A percentile compares a stretch with the other conserved stretches of the same genome.
These are phyloP conservation scores for Notolabrus celidotus DNA, from an alignment of 2,797 vertebrate genomes.

Conservation along the genomic window DNA sequence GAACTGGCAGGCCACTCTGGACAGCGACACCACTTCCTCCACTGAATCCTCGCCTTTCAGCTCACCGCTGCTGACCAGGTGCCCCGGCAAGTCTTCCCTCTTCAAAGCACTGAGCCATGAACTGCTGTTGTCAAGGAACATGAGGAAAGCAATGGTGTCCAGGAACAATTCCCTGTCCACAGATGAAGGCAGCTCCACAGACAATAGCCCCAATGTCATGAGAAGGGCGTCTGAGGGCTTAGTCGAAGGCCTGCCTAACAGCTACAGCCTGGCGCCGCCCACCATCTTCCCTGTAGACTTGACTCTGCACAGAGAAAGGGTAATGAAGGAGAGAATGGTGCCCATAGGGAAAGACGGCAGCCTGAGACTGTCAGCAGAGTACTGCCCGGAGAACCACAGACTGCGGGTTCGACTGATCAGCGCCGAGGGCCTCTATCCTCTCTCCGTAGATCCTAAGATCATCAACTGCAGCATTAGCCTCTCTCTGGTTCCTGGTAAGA, in stretches of 20 bases:
- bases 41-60: slow-evolving; percentile 88
- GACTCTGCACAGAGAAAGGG: slow-evolving; percentile 81
- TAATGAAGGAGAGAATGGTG: slow-evolving; percentile 82
- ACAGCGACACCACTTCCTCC: slow-evolving; percentile 90
- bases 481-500: slow-evolving; percentile 86
- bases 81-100: slow-evolving; percentile 79
- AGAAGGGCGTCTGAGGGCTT: slow-evolving; percentile 87
- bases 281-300: slow-evolving; percentile 85
- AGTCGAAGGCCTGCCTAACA: slow-evolving; percentile 68
- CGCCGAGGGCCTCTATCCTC: slow-evolving; percentile 86
- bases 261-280: slow-evolving; percentile 81
- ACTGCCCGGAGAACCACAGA: slow-evolving; percentile 86
- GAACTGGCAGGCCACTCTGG: slow-evolving; percentile 81
- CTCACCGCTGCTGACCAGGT: slow-evolving; percentile 85
- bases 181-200: slow-evolving; percentile 93
- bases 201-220: slow-evolving; percentile 90
- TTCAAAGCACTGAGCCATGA: slow-evolving; percentile 89
- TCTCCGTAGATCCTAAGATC: slow-evolving; percentile 84
- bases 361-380: slow-evolving; percentile 88
- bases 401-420: slow-evolving; percentile 91
- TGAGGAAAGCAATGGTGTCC: slow-evolving; percentile 81
- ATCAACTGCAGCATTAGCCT: slow-evolving; percentile 91
- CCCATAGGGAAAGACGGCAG: slow-evolving; percentile 84
- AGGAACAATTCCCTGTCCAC: slow-evolving; percentile 92
- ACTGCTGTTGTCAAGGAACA: slow-evolving; percentile 83